Evolutionary conservation across 2,888 invertebrate species (phyloP), one percentile per base, ranked within the genome.

Genomic region (Drosophila suboccidentalis): DNA sequence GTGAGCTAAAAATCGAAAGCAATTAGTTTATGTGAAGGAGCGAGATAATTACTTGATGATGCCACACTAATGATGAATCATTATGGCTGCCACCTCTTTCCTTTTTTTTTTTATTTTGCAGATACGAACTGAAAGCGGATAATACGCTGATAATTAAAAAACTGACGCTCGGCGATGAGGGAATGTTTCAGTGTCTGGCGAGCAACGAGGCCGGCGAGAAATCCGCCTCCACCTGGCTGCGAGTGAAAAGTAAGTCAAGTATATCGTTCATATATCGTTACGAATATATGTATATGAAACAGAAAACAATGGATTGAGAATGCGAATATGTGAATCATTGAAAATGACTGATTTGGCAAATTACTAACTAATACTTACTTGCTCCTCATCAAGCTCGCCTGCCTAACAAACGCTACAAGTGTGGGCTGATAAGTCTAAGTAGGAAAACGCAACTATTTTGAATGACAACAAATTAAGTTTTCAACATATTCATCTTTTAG

Each of bases 171-270:
- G 95, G 95, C 75, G 98, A 98, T 92, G 96, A 97, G 74, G 99
- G 98, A 51, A 96, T 99, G 94, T 99, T 97, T 91, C 99, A 99
- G 92, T 99, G 99, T 92, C 95, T 98, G 87, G 98, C 97, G 0
- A 94, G 94, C 60, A 99, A 98, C 91, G 96, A 96, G 85, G 99
- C 97, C 2, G 99, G 99, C 11, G 97, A 98, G 92, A 95, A 96
- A 59, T 97, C 97, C 4, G 95, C 96, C 73, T 96, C 96, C 81
- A 97, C 98, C 2, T 98, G 98, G 98, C 93, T 98, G 46, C 96
- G 96, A 93, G 98, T 98, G 32, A 98, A 98, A 95, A 98, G 98
- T 98, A 94, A 96, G 97, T 95, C 60, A 64, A 82, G 61, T n/a
- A 44, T 46, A 29, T 29, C 29, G 29, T 29, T 49, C n/a, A n/a